These are phyloP conservation scores for Microtus montanus DNA, from an alignment of 2,113 vertebrate genomes.

Conservation along the genomic window DNA sequence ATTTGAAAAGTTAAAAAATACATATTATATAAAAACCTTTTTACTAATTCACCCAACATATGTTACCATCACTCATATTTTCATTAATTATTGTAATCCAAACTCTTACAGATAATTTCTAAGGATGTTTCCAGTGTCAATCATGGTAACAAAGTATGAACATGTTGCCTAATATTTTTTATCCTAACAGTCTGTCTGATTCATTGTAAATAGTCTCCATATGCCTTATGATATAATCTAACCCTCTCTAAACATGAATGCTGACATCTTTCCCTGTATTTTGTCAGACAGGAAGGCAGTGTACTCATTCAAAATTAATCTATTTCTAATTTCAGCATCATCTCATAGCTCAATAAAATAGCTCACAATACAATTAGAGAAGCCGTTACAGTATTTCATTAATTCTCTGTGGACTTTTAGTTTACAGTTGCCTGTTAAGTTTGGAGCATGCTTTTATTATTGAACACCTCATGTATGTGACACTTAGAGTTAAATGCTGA, in stretches of 20 bases:
- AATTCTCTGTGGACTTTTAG: not conserved
- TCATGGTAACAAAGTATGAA: slow-evolving; percentile 34
- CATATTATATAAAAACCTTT: not conserved
- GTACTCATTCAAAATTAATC: not conserved
- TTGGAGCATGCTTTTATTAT: not conserved
- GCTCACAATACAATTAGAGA: not conserved
- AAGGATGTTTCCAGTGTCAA: slow-evolving; percentile 19
- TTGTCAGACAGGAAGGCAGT: not conserved
- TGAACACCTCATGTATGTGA: not conserved
- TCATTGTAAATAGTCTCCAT: not conserved
- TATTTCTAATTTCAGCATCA: not conserved
- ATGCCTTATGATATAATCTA: not conserved
- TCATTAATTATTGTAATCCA: slow-evolving; percentile 51
- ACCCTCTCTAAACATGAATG: slow-evolving; percentile 2
- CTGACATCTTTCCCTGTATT: not conserved
- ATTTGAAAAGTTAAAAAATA: not conserved
- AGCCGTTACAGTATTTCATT: not conserved
- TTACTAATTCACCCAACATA: not conserved
- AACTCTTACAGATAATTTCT: not conserved
- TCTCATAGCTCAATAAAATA: not conserved
- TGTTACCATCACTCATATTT: not conserved
- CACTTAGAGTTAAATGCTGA: not conserved
- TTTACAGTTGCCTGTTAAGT: slow-evolving; percentile 18
- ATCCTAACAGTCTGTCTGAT: not conserved
- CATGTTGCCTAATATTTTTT: slow-evolving; percentile 50